Base-by-base conservation (phyloP, 2,113 vertebrate genomes). In the Hassar affinis region DNA sequence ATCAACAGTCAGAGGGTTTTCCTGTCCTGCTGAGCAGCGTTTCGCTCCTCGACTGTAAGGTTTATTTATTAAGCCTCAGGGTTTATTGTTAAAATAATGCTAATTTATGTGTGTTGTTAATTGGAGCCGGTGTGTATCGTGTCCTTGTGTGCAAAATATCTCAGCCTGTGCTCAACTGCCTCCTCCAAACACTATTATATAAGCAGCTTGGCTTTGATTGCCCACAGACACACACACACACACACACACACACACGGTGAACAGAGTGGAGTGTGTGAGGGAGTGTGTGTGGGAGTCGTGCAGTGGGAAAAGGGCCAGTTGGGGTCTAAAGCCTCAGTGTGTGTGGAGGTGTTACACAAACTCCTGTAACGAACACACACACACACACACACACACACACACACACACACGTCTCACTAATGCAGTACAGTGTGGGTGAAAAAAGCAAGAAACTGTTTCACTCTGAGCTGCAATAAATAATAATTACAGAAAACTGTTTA, bases 181-280 rank as follows among this genome's bases (percentile, higher is more conserved):
- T 80, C 87, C 78, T 78, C 84, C 84, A 87, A 89, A 86, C 78
- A 54, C 62, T 54, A 84, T 90, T 89, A 90, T 88, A 85, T 88
- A 90, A 90, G 84, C 79, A 35, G 57, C 49, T 81, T 81, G 51
- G 69, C 35, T 88, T 81, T 82, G 84, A 83, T 82, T 80, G 85
- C 83, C 59, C 78, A 86, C 82, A 85, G 47, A 78, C 80, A 75
- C 78, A 71, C 61, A 83, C 45, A 81, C 66, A 74, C 27, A 80
- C 57, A 79, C 78, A 49, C 52, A 78, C 76, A 78, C 25, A 61
- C 22, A 78, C 42, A 66, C 3, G 17, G 33, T 68, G 79, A 49
- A 62, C 59, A 68, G 81, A 83, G 86, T 80, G 83, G 80, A 85
- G 17, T 51, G 84, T 82, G 56, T 78, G 83, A 77, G 85, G 76